phyloP scores from a whole-genome alignment of 2,113 vertebrate genomes.

The Vulpes lagopus region DNA sequence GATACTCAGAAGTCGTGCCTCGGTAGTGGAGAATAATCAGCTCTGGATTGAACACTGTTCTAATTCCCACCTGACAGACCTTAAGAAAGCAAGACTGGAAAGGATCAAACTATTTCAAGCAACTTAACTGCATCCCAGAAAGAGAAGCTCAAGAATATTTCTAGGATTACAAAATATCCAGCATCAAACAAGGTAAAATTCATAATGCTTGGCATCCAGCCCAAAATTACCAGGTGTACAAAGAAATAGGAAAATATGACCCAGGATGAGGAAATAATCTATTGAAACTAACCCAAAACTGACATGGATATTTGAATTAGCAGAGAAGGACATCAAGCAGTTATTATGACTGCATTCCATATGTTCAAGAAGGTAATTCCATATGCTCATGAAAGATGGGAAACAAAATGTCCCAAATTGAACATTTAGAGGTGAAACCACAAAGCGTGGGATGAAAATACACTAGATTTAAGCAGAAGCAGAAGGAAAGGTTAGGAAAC shows the following conservation, averaged over 20 bases:
- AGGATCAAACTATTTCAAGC: background rate
- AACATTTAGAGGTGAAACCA: background rate
- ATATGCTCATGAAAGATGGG: conserved; percentile 9
- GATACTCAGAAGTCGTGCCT: background rate
- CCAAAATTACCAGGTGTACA: background rate
- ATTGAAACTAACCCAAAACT: background rate
- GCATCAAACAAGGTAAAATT: background rate
- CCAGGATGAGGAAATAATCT: background rate
- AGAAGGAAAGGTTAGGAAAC: background rate
- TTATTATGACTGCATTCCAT: background rate
- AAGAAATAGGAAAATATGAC: background rate
- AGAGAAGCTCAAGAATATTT: background rate
- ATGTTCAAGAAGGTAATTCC: conserved; percentile 59
- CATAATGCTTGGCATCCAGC: background rate
- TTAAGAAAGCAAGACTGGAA: background rate
- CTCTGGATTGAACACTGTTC: background rate
- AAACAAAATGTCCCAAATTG: background rate
- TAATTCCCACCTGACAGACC: background rate
- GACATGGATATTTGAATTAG: conserved; percentile 5
- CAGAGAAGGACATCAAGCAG: conserved; percentile 39
- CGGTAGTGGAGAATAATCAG: background rate
- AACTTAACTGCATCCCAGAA: background rate
- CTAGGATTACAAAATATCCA: background rate
- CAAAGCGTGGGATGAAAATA: background rate
- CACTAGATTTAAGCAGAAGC: background rate